Conservation (phyloP, 2,113 vertebrate species). For the Myanophis thanlyinensis region DNA sequence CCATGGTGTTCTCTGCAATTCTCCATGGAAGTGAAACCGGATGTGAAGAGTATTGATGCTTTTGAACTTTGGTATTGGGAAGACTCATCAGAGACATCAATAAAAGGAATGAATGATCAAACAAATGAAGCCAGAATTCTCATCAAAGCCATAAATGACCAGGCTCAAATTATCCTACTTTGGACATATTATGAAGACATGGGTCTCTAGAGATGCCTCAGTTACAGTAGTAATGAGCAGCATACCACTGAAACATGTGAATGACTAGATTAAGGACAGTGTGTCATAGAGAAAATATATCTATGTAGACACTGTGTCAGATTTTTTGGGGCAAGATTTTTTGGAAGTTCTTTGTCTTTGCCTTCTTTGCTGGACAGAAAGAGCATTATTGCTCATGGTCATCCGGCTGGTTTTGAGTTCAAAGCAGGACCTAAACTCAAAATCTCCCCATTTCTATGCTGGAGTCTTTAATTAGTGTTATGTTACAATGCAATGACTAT, state of each 20-base stretch:
- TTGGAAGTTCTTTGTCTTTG: background rate
- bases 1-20: background rate
- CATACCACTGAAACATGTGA: background rate
- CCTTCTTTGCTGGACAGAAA: background rate
- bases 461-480: background rate
- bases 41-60: background rate
- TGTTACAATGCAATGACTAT: background rate
- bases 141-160: background rate
- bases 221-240: background rate
- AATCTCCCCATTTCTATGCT: background rate
- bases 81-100: background rate
- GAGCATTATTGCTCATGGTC: background rate
- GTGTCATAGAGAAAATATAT: background rate
- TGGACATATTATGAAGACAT: background rate
- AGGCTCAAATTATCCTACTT: background rate
- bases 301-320: background rate
- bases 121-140: background rate
- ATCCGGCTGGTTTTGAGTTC: background rate
- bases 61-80: background rate
- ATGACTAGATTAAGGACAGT: background rate
- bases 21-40: background rate
- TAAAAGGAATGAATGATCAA: background rate
- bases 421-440: background rate
- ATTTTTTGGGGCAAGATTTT: background rate
- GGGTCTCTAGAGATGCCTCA: background rate